Conservation (phyloP, 2,113 vertebrate species). For the Peromyscus polionotus region DNA sequence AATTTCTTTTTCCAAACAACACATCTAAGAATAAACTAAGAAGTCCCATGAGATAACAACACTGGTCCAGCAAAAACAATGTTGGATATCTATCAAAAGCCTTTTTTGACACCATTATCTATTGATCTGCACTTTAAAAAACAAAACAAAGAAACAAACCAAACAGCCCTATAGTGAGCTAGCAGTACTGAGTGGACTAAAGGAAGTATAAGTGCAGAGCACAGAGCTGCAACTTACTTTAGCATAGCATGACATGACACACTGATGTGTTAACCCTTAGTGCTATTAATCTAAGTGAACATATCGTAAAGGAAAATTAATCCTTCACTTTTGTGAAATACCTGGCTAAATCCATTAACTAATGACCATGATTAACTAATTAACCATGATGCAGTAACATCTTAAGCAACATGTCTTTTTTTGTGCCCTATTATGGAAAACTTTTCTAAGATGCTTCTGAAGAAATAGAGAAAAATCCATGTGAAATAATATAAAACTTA, state of each 20-base stretch:
- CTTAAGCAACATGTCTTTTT: slow-evolving; percentile 14
- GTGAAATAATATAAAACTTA: not conserved
- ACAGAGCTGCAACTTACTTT: not conserved
- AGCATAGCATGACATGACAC: slow-evolving; percentile 19
- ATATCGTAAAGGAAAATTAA: slow-evolving; percentile 62
- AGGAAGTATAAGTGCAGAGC: not conserved
- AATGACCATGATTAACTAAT: no score
- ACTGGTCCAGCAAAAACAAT: not conserved
- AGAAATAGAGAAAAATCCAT: not conserved
- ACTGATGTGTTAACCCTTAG: slow-evolving; percentile 20
- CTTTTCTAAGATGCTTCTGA: slow-evolving; percentile 19
- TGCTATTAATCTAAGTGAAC: slow-evolving; percentile 66
- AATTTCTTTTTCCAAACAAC: slow-evolving; percentile 31
- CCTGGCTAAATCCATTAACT: slow-evolving; percentile 65
- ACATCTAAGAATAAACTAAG: slow-evolving; percentile 22
- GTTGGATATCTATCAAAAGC: slow-evolving; percentile 42
- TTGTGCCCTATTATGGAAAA: not conserved
- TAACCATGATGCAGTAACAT: slow-evolving; percentile 3
- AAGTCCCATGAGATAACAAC: not conserved
- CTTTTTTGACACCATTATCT: not conserved
- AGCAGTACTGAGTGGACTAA: not conserved
- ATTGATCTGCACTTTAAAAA: not conserved
- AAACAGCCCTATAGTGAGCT: not conserved
- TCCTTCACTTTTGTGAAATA: not conserved
- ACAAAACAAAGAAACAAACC: not conserved